These are phyloP conservation scores for Cherax quadricarinatus DNA, from an alignment of 1,140 invertebrate genomes.

Conservation along the genomic window DNA sequence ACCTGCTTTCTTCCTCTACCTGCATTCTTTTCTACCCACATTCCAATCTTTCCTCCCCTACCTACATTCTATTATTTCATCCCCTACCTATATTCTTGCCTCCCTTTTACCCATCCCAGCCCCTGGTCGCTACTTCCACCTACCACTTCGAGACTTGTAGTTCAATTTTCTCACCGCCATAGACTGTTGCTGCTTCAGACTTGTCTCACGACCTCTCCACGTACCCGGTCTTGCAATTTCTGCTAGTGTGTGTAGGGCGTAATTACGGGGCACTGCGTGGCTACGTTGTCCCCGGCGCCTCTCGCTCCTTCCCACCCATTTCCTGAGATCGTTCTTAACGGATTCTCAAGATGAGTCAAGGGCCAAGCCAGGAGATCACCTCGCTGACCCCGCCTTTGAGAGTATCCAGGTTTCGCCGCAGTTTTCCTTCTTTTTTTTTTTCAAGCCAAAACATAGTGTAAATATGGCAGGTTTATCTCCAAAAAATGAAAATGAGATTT, in stretches of 20 bases:
- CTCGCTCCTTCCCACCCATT: neutral
- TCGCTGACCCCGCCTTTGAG: neutral
- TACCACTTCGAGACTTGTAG: too few relatives aligned
- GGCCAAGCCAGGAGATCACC: neutral
- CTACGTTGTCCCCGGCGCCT: neutral
- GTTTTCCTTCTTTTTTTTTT: neutral
- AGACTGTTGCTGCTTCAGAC: neutral
- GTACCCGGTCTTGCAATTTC: neutral
- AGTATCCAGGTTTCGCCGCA: neutral
- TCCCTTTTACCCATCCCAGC: too few relatives aligned
- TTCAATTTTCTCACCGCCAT: neutral
- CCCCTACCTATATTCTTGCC: too few relatives aligned
- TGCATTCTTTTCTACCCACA: too few relatives aligned
- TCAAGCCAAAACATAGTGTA: neutral
- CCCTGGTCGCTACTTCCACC: too few relatives aligned
- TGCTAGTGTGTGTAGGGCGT: neutral
- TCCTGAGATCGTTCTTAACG: neutral
- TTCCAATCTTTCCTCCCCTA: too few relatives aligned
- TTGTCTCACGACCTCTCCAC: neutral
- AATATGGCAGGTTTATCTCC: neutral
- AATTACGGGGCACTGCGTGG: neutral
- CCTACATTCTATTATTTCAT: too few relatives aligned
- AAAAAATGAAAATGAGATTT: neutral
- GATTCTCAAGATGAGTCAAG: neutral
- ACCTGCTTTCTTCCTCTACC: too few relatives aligned